Base-by-base conservation (phyloP, 35 echinoderm and acorn worm species). In the Ophiothrix spiculata region DNA sequence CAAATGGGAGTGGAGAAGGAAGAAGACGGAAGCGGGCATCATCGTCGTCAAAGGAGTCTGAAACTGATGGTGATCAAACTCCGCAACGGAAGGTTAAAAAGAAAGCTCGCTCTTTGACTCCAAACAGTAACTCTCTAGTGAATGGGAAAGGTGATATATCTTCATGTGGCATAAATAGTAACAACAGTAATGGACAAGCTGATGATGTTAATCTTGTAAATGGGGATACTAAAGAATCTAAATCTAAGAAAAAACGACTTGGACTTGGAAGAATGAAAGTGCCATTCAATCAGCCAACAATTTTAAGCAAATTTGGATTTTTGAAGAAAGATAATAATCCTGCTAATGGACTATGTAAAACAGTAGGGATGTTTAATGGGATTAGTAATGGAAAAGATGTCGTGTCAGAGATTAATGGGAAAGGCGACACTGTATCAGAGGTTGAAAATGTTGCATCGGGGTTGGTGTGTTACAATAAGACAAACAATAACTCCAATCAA, bases 181-280 rank as follows among this genome's bases (percentile, higher is more conserved):
- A 32, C 16, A 84, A 84, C 21, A 56, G 81, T 2, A 64, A 84
- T 60, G 34, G 54, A 12, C 21, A 37, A 21, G 42, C 38, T 84
- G 81, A 37, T 17, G 21, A 37, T 29, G 6, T 31, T 13, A 49
- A 33, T 82, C 80, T 34, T 45, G 3, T 25, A 89, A 74, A 25
- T 78, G 78, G 39, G 34, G 34, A 81, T 38, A 54, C 77, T 33
- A 40, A 39, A 38, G 21, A 37, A 32, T 32, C 33, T 31, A 14
- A 33, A 35, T 77, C 76, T 10, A 78, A 89, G 91, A 93, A 93
- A 75, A 93, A 93, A 75, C 63, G 90, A 28, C 87, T 97, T 54
- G 94, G 90, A 32, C 78, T 97, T 36, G 94, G 94, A 21, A 90
- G 89, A 34, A 74, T 81, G 8, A 77, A 84, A 31, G 35, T 95